Evolutionary conservation across 2,797 vertebrate species (phyloP).

Genomic region (Pangasius sanitwongsei): DNA sequence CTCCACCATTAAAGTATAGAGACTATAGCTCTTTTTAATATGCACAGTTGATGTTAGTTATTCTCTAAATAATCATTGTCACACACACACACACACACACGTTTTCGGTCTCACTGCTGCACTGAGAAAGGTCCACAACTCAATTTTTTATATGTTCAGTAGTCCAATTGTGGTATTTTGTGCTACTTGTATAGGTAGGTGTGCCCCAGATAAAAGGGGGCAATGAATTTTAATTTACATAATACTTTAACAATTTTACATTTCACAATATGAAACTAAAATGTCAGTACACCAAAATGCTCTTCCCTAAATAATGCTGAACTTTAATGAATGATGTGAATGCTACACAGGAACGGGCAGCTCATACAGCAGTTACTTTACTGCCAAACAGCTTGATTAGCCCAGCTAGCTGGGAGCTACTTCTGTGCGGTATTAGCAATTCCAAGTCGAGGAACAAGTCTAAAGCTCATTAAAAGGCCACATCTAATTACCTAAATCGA

Average conservation of each 20-base stretch:
- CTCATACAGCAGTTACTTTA: constrained; percentile 65
- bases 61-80: not conserved
- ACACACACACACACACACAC: not conserved
- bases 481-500: constrained; percentile 44
- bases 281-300: not conserved
- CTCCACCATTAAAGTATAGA: too few species aligned
- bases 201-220: not conserved
- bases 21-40: not conserved
- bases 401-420: constrained; percentile 58
- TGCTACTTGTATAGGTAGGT: not conserved
- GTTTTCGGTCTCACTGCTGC: not conserved
- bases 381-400: constrained; percentile 64
- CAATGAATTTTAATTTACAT: not conserved
- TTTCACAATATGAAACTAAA: not conserved
- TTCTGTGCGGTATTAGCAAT: constrained; percentile 56
- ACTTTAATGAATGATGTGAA: not conserved
- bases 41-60: not conserved
- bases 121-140: not conserved
- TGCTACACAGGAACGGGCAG: constrained; percentile 47
- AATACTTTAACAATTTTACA: not conserved
- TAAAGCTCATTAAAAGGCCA: constrained; percentile 60
- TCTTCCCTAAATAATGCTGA: not conserved
- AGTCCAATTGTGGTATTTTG: not conserved
- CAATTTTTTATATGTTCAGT: not conserved
- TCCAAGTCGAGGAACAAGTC: constrained; percentile 57